Base-by-base conservation (phyloP, 2,797 vertebrate species). In the Ataeniobius toweri region DNA sequence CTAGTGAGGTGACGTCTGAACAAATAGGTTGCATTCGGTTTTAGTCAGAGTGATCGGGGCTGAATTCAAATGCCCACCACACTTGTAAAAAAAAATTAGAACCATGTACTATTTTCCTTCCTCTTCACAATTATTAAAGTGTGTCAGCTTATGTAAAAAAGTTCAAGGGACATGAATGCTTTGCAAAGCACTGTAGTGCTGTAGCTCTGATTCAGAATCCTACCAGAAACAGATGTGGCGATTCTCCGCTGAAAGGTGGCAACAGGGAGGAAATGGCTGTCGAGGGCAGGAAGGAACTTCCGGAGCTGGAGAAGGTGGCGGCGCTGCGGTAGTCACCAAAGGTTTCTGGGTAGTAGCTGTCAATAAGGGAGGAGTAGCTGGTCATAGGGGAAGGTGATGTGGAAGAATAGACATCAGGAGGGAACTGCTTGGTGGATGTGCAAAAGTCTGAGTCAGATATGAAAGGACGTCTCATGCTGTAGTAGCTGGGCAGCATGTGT, bases 381-480 rank as follows among this genome's bases (percentile, higher is more conserved):
- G 91, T 93, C 67, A 95, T 89, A 0, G 91, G 39, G 0, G 96
- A 89, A 4, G 96, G 70, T 4, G 99, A 81, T 0, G 94, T 28
- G 44, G 97, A 90, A 0, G 95, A 73, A 82, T 95, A 97, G 70
- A 91, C 78, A 1, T 99, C 97, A 0, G 92, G 81, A 1, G 93
- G 89, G 85, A 97, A 95, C 84, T 96, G 96, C 86, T 98, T 99
- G 26, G 90, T 71, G 78, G 85, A 90, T 71, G 96, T 90, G 69
- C 94, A 94, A 90, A 97, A 96, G 84, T 99, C 98, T 0, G 96
- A 80, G 58, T 99, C 98, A 0, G 97, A 93, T 22, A 96, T 87
- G 88, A 97, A 96, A 22, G 97, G 79, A 56, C 97, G 96, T 85
- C 97, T 94, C 87, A 97, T 88, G 1, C 97, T 83, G 0, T 97